Evolutionary conservation across 2,797 vertebrate species (phyloP).

Genomic region (Arrhamphus sclerolepis): DNA sequence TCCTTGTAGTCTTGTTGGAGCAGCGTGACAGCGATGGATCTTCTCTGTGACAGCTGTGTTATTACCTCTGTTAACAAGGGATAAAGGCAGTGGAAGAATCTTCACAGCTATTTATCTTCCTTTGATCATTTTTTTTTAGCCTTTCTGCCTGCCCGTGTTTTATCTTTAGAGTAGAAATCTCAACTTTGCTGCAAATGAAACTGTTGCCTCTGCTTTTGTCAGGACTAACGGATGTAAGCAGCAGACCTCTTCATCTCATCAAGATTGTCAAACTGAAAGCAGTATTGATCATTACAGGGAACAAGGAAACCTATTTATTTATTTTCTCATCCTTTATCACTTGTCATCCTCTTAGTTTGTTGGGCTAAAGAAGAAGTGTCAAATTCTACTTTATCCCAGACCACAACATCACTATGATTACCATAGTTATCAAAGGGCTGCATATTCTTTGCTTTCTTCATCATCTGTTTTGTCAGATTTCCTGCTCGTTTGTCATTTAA

Average conservation of each 20-base stretch:
- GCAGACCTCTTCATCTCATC: conserved; percentile 15
- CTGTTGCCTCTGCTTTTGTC: conserved; percentile 39
- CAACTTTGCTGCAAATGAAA: conserved; percentile 30
- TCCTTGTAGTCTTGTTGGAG: conserved; percentile 36
- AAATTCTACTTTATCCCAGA: too few species aligned
- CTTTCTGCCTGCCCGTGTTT: conserved; percentile 31
- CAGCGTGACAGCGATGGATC: conserved; percentile 71
- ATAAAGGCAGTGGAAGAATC: conserved; percentile 62
- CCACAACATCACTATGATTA: too few species aligned
- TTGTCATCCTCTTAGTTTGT: conserved; percentile 10
- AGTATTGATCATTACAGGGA: conserved; percentile 7
- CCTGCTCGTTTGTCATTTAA: too few species aligned
- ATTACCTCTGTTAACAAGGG: conserved; percentile 70
- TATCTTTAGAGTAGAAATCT: conserved; percentile 28
- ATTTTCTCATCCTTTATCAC: background rate
- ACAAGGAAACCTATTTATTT: background rate
- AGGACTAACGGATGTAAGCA: conserved; percentile 23
- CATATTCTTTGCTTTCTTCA: too few species aligned
- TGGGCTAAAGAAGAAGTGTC: conserved; percentile 5
- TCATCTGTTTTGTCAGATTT: too few species aligned
- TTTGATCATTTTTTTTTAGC: conserved; percentile 61
- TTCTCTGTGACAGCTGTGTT: conserved; percentile 55
- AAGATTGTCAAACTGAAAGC: conserved; percentile 13
- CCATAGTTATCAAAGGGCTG: too few species aligned
- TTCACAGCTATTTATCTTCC: conserved; percentile 64